Percentiles rank a stretch among this genome's conserved stretches.
These are phyloP conservation scores for Anser cygnoides DNA, from an alignment of 2,113 vertebrate genomes.

Conservation along the genomic window DNA sequence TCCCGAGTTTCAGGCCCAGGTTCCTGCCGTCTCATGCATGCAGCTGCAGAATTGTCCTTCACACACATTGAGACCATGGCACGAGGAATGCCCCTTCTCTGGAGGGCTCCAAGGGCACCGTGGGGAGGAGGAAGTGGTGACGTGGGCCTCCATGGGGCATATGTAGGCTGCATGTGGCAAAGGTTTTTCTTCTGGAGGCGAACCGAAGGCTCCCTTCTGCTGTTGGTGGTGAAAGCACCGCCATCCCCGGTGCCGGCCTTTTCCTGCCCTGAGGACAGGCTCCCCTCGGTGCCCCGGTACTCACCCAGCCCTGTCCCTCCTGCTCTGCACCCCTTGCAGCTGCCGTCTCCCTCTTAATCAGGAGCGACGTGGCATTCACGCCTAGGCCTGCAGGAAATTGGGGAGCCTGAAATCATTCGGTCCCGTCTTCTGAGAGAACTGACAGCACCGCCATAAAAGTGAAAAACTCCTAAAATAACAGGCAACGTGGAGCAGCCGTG, in stretches of 20 bases:
- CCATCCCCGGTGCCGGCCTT: not conserved
- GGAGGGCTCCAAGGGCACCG: not conserved
- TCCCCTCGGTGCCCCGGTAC: not conserved
- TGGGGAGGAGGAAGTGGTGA: not conserved
- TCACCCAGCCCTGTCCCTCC: not conserved
- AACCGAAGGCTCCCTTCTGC: not conserved
- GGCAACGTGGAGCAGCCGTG: not conserved
- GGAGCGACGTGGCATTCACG: not conserved
- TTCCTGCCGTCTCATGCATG: not conserved
- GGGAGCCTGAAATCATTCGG: slow-evolving; percentile 15
- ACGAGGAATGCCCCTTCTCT: not conserved
- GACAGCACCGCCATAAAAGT: slow-evolving; percentile 54
- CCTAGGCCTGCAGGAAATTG: slow-evolving; percentile 1
- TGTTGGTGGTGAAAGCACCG: not conserved
- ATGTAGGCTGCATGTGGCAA: not conserved
- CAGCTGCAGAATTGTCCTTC: not conserved
- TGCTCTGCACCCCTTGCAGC: not conserved
- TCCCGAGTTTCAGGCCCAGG: not conserved
- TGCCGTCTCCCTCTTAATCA: not conserved
- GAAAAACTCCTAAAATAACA: slow-evolving; percentile 65
- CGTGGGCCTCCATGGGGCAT: not conserved
- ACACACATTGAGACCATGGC: not conserved
- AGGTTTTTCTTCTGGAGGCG: not conserved
- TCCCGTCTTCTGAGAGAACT: slow-evolving; percentile 6
- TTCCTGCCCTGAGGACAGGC: not conserved